phyloP scores from a whole-genome alignment of 2,888 invertebrate genomes.

The Euphydryas editha region DNA sequence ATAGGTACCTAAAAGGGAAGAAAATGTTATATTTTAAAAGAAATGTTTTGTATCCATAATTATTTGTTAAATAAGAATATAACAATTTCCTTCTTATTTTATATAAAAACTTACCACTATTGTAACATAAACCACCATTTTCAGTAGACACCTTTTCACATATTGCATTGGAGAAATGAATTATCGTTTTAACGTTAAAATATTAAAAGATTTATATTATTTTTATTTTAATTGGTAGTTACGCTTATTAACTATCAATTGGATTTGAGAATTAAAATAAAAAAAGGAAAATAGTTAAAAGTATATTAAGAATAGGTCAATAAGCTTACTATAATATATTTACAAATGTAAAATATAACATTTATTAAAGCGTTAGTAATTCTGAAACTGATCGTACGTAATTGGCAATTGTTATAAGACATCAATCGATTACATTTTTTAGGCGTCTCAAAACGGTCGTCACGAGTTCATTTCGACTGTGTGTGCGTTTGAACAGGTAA shows the following conservation, averaged over 20 bases:
- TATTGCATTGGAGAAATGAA: background rate
- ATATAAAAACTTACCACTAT: background rate
- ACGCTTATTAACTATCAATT: constrained; percentile 7
- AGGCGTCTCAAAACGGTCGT: background rate
- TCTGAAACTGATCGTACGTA: background rate
- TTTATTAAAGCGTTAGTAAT: background rate
- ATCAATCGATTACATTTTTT: background rate
- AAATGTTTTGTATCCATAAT: too few relatives aligned
- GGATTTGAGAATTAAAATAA: background rate
- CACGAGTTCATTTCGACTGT: background rate
- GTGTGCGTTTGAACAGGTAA: constrained; percentile 66
- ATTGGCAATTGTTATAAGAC: background rate
- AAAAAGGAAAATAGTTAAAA: background rate
- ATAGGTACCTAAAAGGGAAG: too few relatives aligned
- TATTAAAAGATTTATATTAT: constrained; percentile 2
- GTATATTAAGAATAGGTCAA: background rate
- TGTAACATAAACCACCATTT: background rate
- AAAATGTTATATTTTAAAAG: too few relatives aligned
- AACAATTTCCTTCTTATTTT: background rate
- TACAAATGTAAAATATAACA: background rate
- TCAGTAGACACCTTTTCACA: background rate
- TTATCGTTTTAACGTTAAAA: background rate
- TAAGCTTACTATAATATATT: background rate
- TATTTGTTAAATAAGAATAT: too few relatives aligned
- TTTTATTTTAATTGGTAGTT: constrained; percentile 1